These are phyloP conservation scores for Acanthococcus lagerstroemiae DNA, from an alignment of 2,888 invertebrate genomes.

Conservation along the genomic window DNA sequence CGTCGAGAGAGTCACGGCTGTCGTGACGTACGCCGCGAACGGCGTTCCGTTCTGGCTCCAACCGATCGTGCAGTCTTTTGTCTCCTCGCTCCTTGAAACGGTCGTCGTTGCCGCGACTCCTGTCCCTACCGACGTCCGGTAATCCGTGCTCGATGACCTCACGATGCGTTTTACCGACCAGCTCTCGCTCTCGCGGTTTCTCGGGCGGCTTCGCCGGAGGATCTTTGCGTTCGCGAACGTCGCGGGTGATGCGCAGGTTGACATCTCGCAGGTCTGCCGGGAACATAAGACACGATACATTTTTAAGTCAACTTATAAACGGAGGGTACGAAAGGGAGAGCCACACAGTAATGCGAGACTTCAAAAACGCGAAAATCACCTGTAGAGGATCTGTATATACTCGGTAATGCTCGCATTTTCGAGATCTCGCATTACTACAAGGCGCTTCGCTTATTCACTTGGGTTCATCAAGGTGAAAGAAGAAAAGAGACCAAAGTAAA, in stretches of 20 bases:
- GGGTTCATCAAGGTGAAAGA: no score
- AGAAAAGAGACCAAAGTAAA: no score
- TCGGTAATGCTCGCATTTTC: no score
- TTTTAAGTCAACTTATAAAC: no score
- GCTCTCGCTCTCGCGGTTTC: conserved; percentile 1
- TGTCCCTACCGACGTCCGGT: neutral
- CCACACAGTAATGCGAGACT: no score
- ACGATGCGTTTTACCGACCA: neutral
- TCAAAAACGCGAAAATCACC: no score
- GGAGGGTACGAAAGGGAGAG: no score
- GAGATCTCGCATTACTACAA: no score
- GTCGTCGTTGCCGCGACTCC: conserved; percentile 5
- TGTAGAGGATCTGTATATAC: no score
- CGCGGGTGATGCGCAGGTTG: conserved; percentile 4
- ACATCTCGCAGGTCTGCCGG: conserved; percentile 2
- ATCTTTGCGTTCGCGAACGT: conserved; percentile 21
- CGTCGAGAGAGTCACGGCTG: neutral
- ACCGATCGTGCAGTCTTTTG: conserved; percentile 2
- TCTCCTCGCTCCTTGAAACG: conserved; percentile 13
- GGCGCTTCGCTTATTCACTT: no score
- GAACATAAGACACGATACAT: no score
- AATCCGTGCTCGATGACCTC: neutral
- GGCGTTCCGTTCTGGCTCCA: conserved; percentile 16
- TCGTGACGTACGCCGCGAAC: conserved; percentile 2
- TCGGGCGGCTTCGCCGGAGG: conserved; percentile 1